Evolutionary conservation across 1,140 invertebrate species (phyloP).

Genomic region (Drosophila ironensis): DNA sequence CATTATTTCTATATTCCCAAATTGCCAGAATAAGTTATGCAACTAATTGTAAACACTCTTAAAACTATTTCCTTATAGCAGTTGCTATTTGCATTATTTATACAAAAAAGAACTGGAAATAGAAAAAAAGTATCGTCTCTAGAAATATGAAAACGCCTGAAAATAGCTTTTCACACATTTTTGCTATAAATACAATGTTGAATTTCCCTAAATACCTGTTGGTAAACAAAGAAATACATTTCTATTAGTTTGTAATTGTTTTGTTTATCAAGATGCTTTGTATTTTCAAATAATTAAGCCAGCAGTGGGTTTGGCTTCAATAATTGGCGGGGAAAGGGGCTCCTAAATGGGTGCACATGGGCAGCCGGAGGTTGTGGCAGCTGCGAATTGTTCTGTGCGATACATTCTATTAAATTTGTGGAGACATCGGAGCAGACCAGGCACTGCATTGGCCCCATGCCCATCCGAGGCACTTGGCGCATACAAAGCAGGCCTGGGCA

Average conservation of each 20-base stretch:
- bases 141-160: background rate
- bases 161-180: background rate
- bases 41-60: no score
- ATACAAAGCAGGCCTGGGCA: constrained; percentile 56
- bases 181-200: background rate
- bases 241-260: constrained; percentile 12
- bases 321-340: background rate
- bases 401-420: constrained; percentile 20
- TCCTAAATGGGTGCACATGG: no score
- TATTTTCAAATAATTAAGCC: background rate
- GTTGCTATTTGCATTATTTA: no score
- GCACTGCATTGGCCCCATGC: no score
- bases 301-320: no score
- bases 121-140: background rate
- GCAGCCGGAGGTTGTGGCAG: constrained; percentile 7
- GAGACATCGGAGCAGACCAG: constrained; percentile 6
- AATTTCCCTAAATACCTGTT: background rate
- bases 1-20: no score
- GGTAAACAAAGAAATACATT: background rate
- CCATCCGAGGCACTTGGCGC: constrained; percentile 11
- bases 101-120: background rate
- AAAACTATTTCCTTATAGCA: no score
- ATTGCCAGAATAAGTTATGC: no score
- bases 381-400: constrained; percentile 55
- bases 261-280: constrained; percentile 9